Evolutionary conservation across 2,113 vertebrate species (phyloP), one percentile per base, ranked within the genome.

Genomic region (Microtus richardsoni): DNA sequence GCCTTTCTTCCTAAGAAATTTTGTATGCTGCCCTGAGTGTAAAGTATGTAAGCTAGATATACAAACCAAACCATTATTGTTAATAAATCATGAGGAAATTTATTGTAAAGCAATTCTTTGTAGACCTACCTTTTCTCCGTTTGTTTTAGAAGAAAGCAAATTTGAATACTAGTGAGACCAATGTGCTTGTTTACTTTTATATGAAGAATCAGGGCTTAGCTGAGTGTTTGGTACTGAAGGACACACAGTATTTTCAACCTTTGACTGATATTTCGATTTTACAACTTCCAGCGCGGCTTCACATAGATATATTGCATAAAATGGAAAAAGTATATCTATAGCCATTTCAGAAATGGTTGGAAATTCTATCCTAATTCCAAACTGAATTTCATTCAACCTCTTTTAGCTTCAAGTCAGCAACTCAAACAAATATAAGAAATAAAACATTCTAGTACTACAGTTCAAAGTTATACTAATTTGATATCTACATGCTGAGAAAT

Each of bases 21-120:
- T 52, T 88, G 9, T 28, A 58, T 54, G 4, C 47, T 17, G 39
- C 8, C 36, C 0, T 54, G 22, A 14, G 33, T 54, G 39, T 39
- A 71, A 39, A 87, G 64, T 71, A 10, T 88, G 7, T 54, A 54
- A 73, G 68, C 16, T 54, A 71, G 21, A 87, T 52, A 54, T 39
- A 39, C 66, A 26, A 87, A 52, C 28, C 33, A 52, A 70, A 87
- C 4, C 17, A 2, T 19, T 39, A 28, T 3, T 52, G 13, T 54
- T 73, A 54, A 54, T n/a, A 28, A 52, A 88, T 71, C 47, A 88
- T 54, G 41, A 68, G 49, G 30, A 54, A 71, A 87, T 39, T 16
- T 87, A 71, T 70, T 88, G 28, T 88, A 88, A 84, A 84, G 58
- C 24, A 64, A 44, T 84, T 44, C 82, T 64, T 84, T 84, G n/a